Percentiles rank a stretch among this genome's conserved stretches.
phyloP scores from a whole-genome alignment of 1,140 invertebrate species.

The Leptonema lineaticorne region DNA sequence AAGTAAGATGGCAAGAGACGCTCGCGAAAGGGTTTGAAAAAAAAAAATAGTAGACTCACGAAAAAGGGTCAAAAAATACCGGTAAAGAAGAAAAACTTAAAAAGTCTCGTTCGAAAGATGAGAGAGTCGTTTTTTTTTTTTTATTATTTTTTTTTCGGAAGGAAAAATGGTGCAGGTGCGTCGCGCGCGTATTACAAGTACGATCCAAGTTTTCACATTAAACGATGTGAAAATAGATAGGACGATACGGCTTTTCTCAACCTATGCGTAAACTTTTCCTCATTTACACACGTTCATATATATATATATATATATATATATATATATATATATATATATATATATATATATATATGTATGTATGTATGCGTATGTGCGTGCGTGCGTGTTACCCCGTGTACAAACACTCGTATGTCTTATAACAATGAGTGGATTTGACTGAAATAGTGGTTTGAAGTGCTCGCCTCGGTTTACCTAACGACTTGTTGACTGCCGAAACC shows the following conservation, averaged over 20 bases:
- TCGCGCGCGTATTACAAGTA: background rate
- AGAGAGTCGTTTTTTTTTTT: background rate
- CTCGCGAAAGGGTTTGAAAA: no score
- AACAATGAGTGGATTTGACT: no score
- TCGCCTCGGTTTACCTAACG: background rate
- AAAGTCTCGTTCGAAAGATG: background rate
- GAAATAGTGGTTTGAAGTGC: no score
- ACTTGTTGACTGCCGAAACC: background rate
- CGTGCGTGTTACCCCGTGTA: background rate
- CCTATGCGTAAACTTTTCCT: background rate
- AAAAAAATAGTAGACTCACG: no score
- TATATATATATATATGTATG: background rate
- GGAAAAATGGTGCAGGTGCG: background rate
- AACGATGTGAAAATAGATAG: slow-evolving; percentile 14
- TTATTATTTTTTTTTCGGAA: no score
- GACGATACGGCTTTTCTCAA: background rate
- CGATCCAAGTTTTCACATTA: slow-evolving; percentile 8
- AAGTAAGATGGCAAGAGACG: no score
- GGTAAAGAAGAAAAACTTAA: background rate
- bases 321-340: no score
- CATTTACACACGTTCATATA: no score
- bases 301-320: no score
- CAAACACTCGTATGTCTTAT: no score
- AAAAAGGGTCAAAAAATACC: background rate
- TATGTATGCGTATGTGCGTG: background rate